Conservation (phyloP, 2,797 vertebrate species). For the Myotis findleyi region DNA sequence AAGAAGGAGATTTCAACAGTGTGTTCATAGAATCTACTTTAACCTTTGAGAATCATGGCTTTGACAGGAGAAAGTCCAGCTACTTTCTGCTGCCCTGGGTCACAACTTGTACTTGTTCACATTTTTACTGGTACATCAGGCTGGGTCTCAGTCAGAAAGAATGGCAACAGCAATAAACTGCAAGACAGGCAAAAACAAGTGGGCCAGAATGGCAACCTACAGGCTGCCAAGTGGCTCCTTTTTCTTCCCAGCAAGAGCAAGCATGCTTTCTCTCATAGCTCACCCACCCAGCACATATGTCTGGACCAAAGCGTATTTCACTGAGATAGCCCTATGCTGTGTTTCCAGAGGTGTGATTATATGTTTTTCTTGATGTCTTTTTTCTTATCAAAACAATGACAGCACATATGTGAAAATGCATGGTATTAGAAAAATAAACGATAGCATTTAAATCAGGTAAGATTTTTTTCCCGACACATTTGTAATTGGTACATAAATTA, state of each 20-base stretch:
- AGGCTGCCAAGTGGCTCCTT: background rate
- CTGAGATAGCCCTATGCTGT: background rate
- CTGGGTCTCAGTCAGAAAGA: background rate
- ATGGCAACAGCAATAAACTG: background rate
- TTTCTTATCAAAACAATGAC: constrained; percentile 25
- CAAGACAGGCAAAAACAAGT: background rate
- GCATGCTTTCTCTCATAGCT: background rate
- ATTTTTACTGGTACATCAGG: background rate
- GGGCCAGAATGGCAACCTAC: background rate
- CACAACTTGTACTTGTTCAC: background rate
- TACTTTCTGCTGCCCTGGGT: background rate
- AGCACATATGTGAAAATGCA: constrained; percentile 32
- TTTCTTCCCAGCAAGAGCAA: background rate
- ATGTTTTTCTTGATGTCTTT: background rate
- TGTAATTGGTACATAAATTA: constrained; percentile 51
- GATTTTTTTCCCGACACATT: background rate
- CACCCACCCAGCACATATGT: background rate
- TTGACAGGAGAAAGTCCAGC: background rate
- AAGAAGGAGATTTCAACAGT: background rate
- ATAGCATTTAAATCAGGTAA: constrained; percentile 28
- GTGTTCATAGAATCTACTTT: background rate
- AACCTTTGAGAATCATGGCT: background rate
- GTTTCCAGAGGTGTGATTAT: background rate
- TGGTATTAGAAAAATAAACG: constrained; percentile 26
- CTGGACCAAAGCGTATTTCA: background rate